Conservation (phyloP, 2,888 invertebrate species). For the Melinaea marsaeus region DNA sequence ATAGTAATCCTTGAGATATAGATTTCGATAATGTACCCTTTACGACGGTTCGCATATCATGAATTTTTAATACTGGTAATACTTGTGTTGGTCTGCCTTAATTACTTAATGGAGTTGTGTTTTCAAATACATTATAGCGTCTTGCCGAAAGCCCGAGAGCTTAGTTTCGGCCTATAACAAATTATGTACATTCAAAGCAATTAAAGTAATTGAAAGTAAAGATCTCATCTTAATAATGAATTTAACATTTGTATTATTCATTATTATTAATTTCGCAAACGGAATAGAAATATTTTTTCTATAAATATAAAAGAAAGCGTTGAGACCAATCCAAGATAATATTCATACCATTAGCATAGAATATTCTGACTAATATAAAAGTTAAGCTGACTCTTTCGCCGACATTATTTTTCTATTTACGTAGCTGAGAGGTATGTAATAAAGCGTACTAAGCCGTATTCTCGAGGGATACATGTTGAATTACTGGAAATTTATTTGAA, state of each 20-base stretch:
- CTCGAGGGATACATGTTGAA: slow-evolving; percentile 27
- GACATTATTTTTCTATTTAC: slow-evolving; percentile 28
- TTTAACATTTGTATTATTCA: background rate
- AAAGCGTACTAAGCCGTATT: slow-evolving; percentile 26
- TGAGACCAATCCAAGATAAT: background rate
- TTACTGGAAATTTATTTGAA: slow-evolving; percentile 34
- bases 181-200: background rate
- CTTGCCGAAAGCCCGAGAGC: background rate
- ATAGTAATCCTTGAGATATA: slow-evolving; percentile 32
- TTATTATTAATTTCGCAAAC: background rate
- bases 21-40: slow-evolving; percentile 29
- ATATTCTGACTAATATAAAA: slow-evolving; percentile 9
- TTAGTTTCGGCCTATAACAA: background rate
- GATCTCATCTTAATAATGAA: background rate
- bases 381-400: slow-evolving; percentile 10
- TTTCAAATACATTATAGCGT: background rate
- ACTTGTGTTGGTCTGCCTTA: slow-evolving; percentile 5
- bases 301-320: background rate
- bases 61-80: slow-evolving; percentile 15
- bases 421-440: slow-evolving; percentile 27
- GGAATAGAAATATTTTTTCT: background rate
- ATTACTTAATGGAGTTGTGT: slow-evolving; percentile 8
- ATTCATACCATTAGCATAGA: background rate
- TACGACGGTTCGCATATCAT: slow-evolving; percentile 23
- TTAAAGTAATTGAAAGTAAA: background rate